Conservation (phyloP, 2,797 vertebrate genomes). For the Poecilia picta region DNA sequence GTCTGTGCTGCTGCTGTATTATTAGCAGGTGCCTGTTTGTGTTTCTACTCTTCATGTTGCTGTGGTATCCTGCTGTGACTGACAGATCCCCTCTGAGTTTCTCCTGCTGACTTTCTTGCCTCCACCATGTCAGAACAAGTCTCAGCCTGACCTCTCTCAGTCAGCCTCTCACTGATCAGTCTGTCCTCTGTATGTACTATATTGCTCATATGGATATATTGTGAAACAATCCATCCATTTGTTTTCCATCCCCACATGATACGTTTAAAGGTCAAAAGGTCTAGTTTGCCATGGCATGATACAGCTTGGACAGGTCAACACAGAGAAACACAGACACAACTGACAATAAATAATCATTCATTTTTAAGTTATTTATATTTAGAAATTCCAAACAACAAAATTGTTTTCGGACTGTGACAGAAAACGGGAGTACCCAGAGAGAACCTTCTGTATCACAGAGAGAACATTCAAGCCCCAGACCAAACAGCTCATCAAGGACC, state of each 20-base stretch:
- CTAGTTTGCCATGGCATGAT: not conserved
- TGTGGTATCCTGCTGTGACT: slow-evolving; percentile 71
- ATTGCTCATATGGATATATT: not conserved
- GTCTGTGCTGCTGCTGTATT: not conserved
- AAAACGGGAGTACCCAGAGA: not conserved
- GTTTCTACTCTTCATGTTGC: not conserved
- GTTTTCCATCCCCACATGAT: not conserved
- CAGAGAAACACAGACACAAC: not conserved
- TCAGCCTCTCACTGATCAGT: slow-evolving; percentile 39
- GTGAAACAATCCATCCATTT: not conserved
- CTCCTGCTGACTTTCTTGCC: slow-evolving; percentile 37
- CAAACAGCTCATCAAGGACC: not conserved
- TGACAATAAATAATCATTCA: not conserved
- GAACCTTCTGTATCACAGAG: not conserved
- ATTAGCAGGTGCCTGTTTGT: not conserved
- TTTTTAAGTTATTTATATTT: not conserved
- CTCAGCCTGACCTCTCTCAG: slow-evolving; percentile 62
- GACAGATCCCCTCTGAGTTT: slow-evolving; percentile 30
- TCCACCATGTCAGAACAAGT: slow-evolving; percentile 50
- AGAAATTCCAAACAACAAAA: not conserved
- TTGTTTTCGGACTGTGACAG: not conserved
- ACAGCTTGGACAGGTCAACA: not conserved
- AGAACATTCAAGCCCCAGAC: not conserved
- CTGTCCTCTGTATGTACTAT: slow-evolving; percentile 8
- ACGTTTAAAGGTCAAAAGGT: not conserved